Evolutionary conservation across 2,888 invertebrate species (phyloP), one percentile per base, ranked within the genome.

Genomic region (Agrilus cyanescens): DNA sequence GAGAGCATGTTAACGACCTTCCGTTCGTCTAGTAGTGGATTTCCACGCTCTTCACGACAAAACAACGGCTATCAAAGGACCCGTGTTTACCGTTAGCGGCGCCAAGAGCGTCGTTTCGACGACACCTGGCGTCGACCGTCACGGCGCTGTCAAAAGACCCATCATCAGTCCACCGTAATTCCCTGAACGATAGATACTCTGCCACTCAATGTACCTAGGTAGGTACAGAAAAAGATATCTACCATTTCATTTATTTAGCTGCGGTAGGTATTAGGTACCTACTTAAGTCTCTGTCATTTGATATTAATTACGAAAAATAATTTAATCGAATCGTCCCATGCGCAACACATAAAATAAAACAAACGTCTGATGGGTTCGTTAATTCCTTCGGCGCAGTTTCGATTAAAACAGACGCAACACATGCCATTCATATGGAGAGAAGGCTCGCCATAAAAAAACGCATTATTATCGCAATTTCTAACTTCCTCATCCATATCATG

Each of bases 71-170:
- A 44, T 45, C 47, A 48, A 44, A 47, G 45, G 44, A 48, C 44
- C 45, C 50, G 44, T 54, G 51, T 54, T 55, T 52, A 53, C 46
- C 45, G 44, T 45, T 46, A 41, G 46, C 48, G 55, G 53, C 55
- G 55, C 53, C 55, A 50, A 46, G 40, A 46, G 51, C 53, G 53
- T 50, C 52, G 48, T 50, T 53, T 55, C 53, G 47, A 53, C 53
- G 47, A 53, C 55, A 55, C 55, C 55, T 55, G 55, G 47, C 47
- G 38, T 42, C 44, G 44, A 48, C 44, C 50, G 51, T 55, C 55
- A 55, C 42, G 47, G 32, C 43, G 41, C 46, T 47, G 52, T 51
- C 53, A 50, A 44, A 41, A 40, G 30, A 38, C 3, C 25, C 41
- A 41, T 44, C 40, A 40, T 36, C 43, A 40, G 41, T 20, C 41